Evolutionary conservation across 2,888 invertebrate species (phyloP).

Genomic region (Pseudococcus longispinus): DNA sequence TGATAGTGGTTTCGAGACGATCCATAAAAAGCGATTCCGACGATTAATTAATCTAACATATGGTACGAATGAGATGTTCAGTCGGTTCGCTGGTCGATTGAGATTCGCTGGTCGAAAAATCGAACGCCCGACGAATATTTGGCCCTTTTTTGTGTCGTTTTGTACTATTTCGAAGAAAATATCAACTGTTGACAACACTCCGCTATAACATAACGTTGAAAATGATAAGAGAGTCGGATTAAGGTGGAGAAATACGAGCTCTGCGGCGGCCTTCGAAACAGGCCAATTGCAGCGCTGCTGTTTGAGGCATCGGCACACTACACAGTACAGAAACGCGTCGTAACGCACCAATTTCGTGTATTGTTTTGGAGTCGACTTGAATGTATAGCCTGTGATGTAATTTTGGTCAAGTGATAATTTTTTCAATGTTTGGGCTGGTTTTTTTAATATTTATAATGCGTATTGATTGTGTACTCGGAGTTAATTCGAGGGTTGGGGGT

Average conservation of each 20-base stretch:
- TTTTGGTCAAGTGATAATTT: neutral
- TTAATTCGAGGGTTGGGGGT: neutral
- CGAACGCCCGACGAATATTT: neutral
- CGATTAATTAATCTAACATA: neutral
- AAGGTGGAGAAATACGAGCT: neutral
- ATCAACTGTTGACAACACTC: conserved; percentile 38
- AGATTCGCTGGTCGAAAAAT: neutral
- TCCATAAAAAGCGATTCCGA: conserved; percentile 8
- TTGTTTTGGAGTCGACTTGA: neutral
- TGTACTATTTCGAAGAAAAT: neutral
- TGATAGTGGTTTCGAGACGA: neutral
- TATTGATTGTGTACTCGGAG: neutral
- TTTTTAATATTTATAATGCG: neutral
- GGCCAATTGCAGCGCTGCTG: neutral
- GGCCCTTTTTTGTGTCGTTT: neutral
- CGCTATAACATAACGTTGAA: neutral
- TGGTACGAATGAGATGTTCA: neutral
- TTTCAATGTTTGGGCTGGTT: neutral
- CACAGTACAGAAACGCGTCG: neutral
- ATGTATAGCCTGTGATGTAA: too few relatives aligned
- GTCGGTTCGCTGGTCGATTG: neutral
- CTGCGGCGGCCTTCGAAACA: neutral
- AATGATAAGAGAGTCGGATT: conserved; percentile 23
- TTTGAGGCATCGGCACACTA: neutral
- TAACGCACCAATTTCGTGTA: neutral